A percentile compares a stretch with the other conserved stretches of the same genome.
These are phyloP conservation scores for Whitmania pigra DNA, from an alignment of 1,140 invertebrate genomes.

Conservation along the genomic window DNA sequence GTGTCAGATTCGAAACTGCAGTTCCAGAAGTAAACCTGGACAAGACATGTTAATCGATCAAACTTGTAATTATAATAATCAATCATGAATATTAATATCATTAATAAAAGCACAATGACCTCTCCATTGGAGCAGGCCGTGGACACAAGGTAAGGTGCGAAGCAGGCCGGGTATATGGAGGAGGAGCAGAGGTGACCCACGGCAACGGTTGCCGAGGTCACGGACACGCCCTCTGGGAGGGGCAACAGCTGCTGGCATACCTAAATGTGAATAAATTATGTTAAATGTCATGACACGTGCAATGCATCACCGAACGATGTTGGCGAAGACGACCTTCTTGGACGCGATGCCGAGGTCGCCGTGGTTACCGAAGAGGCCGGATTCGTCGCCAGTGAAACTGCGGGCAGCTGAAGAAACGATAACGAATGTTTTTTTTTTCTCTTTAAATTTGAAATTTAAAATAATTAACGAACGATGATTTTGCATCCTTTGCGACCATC, in stretches of 20 bases:
- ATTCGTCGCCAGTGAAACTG: no score
- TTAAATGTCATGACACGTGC: no score
- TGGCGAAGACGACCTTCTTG: no score
- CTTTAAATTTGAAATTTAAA: no score
- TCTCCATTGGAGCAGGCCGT: constrained; percentile 54
- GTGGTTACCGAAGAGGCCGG: no score
- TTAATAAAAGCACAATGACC: not conserved
- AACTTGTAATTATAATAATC: no score
- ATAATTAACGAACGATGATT: no score
- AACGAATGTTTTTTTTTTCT: no score
- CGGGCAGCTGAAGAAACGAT: no score
- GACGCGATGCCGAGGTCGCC: no score
- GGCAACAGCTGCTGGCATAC: constrained; percentile 70
- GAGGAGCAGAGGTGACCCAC: constrained; percentile 94
- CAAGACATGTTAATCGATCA: not conserved
- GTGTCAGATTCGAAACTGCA: not conserved
- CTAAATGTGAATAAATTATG: constrained; percentile 32
- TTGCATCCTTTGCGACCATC: no score
- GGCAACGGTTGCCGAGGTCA: constrained; percentile 77
- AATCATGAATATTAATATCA: not conserved
- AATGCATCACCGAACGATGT: no score
- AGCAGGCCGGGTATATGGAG: constrained; percentile 92
- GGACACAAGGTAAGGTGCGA: constrained; percentile 85
- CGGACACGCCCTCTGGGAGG: constrained; percentile 74
- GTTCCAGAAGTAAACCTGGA: constrained; percentile 3